A percentile compares a stretch with the other conserved stretches of the same genome.
These are phyloP conservation scores for Tipula confusa DNA, from an alignment of 2,888 invertebrate genomes.

Conservation along the genomic window DNA sequence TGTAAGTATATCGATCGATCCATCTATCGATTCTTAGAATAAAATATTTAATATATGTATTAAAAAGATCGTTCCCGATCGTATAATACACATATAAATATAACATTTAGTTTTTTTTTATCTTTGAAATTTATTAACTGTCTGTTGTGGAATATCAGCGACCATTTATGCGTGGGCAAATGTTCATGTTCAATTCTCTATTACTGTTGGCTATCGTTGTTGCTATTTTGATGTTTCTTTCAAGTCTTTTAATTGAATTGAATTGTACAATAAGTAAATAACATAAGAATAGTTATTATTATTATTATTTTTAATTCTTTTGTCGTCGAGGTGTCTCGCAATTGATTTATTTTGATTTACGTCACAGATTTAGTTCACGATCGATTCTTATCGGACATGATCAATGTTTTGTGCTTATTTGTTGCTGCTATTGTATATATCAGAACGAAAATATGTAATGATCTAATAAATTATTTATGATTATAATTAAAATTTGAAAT, in stretches of 20 bases:
- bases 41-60: neutral
- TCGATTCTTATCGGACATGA: neutral
- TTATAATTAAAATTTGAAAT: neutral
- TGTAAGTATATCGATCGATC: slow-evolving; percentile 3
- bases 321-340: slow-evolving; percentile 20
- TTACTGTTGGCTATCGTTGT: neutral
- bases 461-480: slow-evolving; percentile 20
- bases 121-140: neutral
- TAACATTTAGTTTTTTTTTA: neutral
- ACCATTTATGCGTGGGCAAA: neutral
- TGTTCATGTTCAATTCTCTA: neutral
- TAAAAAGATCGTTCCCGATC: neutral
- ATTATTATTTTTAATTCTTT: neutral
- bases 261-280: neutral
- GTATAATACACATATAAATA: neutral
- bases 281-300: neutral
- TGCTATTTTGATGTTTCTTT: neutral
- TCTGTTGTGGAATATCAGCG: neutral
- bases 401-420: slow-evolving; percentile 3
- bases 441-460: too few species aligned
- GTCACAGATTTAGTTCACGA: neutral
- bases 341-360: slow-evolving; percentile 14
- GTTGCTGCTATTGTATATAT: neutral
- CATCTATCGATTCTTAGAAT: neutral
- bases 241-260: neutral